These are phyloP conservation scores for Tragulus kanchil DNA, from an alignment of 2,113 vertebrate genomes.

Conservation along the genomic window DNA sequence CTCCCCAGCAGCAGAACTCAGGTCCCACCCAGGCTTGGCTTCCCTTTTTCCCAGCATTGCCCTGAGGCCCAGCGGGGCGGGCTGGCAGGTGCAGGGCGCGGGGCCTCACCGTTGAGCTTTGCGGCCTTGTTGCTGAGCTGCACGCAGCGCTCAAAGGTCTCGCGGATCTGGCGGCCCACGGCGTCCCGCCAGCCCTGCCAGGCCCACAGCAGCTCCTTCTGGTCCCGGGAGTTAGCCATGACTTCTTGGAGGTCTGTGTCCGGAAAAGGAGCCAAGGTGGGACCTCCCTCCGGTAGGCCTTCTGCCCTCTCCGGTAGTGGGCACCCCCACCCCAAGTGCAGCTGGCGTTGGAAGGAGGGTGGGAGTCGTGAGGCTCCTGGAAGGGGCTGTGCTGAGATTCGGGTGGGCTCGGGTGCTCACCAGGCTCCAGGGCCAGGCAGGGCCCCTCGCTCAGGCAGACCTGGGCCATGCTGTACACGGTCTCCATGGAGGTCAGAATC, in stretches of 20 bases:
- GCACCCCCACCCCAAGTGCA: background rate
- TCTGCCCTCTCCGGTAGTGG: background rate
- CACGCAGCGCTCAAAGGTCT: conserved; percentile 91
- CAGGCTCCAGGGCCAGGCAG: conserved; percentile 94
- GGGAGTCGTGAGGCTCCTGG: background rate
- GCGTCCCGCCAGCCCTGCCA: conserved; percentile 96
- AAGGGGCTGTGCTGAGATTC: background rate
- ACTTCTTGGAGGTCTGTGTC: conserved; percentile 92
- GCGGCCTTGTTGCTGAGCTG: conserved; percentile 95
- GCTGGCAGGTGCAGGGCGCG: rapidly evolving
- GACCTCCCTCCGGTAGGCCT: background rate
- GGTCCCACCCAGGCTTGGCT: background rate
- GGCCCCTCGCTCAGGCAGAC: conserved; percentile 88
- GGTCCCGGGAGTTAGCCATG: conserved; percentile 93
- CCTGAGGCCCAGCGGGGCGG: background rate
- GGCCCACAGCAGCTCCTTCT: conserved; percentile 92
- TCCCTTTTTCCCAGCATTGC: background rate
- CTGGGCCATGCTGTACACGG: conserved; percentile 91
- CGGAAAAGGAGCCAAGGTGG: background rate
- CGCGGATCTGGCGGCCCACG: conserved; percentile 90
- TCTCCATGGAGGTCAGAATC: conserved; percentile 95
- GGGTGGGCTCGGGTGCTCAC: conserved; percentile 81
- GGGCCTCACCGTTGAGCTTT: conserved; percentile 90
- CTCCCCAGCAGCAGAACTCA: background rate
- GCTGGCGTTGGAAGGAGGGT: background rate